These are phyloP conservation scores for Lepus europaeus DNA, from an alignment of 2,113 vertebrate species.

Conservation along the genomic window DNA sequence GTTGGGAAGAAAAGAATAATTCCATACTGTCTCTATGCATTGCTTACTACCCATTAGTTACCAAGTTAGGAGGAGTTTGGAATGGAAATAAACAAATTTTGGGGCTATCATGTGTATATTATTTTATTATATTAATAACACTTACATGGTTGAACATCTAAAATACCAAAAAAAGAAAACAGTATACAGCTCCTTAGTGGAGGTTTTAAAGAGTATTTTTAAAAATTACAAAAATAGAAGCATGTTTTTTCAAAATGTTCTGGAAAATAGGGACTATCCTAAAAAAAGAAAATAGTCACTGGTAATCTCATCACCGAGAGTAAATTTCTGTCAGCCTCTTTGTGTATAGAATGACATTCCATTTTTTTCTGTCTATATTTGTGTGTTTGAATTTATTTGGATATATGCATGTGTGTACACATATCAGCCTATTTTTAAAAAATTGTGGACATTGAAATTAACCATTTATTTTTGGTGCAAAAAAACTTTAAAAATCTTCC, in stretches of 20 bases:
- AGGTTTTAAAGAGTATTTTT: neutral
- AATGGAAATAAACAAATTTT: neutral
- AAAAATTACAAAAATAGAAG: neutral
- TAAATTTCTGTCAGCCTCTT: neutral
- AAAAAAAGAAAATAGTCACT: neutral
- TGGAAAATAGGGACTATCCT: neutral
- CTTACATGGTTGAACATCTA: neutral
- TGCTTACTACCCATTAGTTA: neutral
- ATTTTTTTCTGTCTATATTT: neutral
- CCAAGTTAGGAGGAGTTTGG: neutral
- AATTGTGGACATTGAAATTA: too few species aligned
- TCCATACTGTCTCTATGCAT: neutral
- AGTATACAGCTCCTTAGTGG: neutral
- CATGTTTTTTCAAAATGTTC: neutral
- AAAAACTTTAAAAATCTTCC: too few species aligned
- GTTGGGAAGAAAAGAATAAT: neutral
- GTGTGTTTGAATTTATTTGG: neutral
- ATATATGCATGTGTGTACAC: neutral
- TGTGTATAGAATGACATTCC: neutral
- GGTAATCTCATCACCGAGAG: neutral
- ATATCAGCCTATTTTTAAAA: too few species aligned
- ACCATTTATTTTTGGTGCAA: too few species aligned
- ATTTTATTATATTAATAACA: neutral
- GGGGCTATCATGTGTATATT: too few species aligned
- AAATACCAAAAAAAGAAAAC: neutral